A percentile compares a stretch with the other conserved stretches of the same genome.
Conservation (phyloP, 1,140 invertebrate genomes). For the Brachionus calyciflorus region DNA sequence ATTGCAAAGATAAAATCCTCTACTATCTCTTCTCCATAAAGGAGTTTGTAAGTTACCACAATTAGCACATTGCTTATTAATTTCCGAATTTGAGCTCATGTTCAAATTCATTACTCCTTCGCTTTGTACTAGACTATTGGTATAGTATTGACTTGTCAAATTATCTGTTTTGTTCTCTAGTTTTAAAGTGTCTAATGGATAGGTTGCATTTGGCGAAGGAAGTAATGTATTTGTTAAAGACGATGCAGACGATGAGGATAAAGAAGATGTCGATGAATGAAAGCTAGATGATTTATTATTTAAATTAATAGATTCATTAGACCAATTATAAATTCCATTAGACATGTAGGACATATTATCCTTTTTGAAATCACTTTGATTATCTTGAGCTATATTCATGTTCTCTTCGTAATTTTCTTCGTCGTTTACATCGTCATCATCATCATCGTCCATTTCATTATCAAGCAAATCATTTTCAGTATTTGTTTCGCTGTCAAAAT, state of each 20-base stretch:
- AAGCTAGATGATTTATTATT: conserved; percentile 10
- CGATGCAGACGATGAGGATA: conserved; percentile 1
- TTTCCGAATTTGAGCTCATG: not conserved
- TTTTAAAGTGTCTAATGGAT: not conserved
- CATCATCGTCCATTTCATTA: not conserved
- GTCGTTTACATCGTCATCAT: not conserved
- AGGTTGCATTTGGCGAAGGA: not conserved
- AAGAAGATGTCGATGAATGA: not conserved
- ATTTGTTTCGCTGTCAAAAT: not conserved
- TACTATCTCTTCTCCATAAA: conserved; percentile 29
- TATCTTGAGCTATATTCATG: not conserved
- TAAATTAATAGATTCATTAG: not conserved
- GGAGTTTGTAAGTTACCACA: conserved; percentile 35
- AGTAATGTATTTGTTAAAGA: not conserved
- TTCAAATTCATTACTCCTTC: not conserved
- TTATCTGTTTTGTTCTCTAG: not conserved
- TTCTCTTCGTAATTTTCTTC: not conserved
- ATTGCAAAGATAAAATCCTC: conserved; percentile 45
- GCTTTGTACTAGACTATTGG: not conserved
- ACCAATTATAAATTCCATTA: not conserved
- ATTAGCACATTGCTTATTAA: conserved; percentile 39
- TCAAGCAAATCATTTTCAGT: not conserved
- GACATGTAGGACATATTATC: not conserved
- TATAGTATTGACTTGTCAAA: not conserved
- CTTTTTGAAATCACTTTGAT: not conserved